phyloP scores from a whole-genome alignment of 2,113 vertebrate species.

The Hypomesus transpacificus region DNA sequence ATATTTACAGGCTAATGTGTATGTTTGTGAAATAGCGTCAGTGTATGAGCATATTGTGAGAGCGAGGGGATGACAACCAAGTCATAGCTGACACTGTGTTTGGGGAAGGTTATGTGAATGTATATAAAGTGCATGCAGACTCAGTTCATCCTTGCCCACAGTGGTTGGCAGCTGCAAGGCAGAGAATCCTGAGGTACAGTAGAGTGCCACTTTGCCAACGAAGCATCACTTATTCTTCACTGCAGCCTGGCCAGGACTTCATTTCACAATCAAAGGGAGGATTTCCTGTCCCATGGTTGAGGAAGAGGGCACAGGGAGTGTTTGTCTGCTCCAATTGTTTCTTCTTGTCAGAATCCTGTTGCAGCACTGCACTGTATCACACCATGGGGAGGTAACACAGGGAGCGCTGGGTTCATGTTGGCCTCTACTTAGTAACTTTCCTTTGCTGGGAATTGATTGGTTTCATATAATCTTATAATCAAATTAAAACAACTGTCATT shows the following conservation, averaged over 20 bases:
- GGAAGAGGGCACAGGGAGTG: constrained; percentile 33
- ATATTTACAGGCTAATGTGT: not conserved
- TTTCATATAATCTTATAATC: constrained; percentile 23
- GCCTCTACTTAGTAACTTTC: constrained; percentile 27
- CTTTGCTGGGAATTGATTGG: not conserved
- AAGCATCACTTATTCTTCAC: constrained; percentile 46
- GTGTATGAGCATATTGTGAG: not conserved
- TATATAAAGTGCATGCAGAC: too few relatives aligned
- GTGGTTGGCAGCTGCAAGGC: too few relatives aligned
- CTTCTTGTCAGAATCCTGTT: constrained; percentile 38
- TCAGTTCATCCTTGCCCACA: too few relatives aligned
- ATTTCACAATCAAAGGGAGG: constrained; percentile 68
- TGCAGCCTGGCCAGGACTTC: constrained; percentile 29
- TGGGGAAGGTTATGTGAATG: too few relatives aligned
- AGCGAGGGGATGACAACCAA: too few relatives aligned
- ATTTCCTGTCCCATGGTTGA: constrained; percentile 69
- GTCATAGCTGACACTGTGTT: too few relatives aligned
- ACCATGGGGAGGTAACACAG: constrained; percentile 9
- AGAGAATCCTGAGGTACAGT: too few relatives aligned
- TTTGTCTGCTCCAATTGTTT: constrained; percentile 45
- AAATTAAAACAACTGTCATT: not conserved
- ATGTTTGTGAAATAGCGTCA: not conserved
- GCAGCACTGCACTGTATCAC: constrained; percentile 30
- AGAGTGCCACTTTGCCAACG: not conserved
- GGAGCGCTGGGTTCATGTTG: constrained; percentile 57